phyloP scores from a whole-genome alignment of 2,797 vertebrate genomes.

The Oreochromis mossambicus region DNA sequence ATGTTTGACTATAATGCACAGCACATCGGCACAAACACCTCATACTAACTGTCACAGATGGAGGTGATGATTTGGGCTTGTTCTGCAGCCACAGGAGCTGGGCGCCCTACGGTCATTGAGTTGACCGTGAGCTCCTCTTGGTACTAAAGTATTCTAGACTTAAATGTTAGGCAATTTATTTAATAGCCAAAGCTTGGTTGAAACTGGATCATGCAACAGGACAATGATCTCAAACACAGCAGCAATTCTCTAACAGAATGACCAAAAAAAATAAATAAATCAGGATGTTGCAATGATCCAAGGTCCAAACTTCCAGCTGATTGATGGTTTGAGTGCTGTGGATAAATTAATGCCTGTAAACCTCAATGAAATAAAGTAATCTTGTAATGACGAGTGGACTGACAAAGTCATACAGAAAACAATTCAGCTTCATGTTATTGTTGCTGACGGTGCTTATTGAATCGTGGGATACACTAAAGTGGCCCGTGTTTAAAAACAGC shows the following conservation, averaged over 20 bases:
- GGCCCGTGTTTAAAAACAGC: accelerated
- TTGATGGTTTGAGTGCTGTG: background rate
- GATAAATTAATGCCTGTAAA: background rate
- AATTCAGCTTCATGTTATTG: background rate
- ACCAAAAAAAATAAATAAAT: background rate
- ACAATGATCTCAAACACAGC: background rate
- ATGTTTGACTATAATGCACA: background rate
- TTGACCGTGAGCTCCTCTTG: background rate
- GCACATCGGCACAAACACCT: background rate
- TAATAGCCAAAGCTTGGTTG: background rate
- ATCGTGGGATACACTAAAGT: background rate
- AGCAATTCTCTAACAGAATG: background rate
- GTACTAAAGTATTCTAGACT: background rate
- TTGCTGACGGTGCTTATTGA: background rate
- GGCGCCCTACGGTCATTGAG: background rate
- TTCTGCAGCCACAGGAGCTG: background rate
- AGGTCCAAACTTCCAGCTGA: accelerated
- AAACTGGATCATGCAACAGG: background rate
- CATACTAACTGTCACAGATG: background rate
- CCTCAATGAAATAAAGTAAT: background rate
- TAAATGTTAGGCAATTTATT: background rate
- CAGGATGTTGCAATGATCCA: background rate
- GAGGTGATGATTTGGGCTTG: background rate
- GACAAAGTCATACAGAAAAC: background rate
- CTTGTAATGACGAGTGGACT: background rate